Conservation (phyloP, 2,888 invertebrate species). For the Agrochola litura region DNA sequence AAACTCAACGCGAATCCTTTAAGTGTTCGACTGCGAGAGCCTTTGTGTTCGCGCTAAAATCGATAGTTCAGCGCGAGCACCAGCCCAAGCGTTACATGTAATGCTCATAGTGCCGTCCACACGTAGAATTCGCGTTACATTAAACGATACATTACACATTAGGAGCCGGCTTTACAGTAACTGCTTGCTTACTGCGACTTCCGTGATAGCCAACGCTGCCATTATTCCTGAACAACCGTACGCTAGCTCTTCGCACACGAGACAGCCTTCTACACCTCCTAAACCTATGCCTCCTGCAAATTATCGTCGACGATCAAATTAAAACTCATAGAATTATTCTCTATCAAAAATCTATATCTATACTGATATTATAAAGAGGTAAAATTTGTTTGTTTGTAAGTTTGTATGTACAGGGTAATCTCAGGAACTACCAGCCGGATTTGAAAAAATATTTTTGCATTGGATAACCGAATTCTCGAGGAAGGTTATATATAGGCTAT, state of each 20-base stretch:
- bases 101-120: not conserved
- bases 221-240: conserved; percentile 98
- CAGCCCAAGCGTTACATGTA: not conserved
- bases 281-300: conserved; percentile 94
- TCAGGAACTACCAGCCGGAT: too few relatives aligned
- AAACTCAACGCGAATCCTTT: not conserved
- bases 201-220: conserved; percentile 97
- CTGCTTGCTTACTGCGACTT: conserved; percentile 88
- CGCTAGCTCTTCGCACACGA: conserved; percentile 96
- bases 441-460: too few relatives aligned
- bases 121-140: not conserved
- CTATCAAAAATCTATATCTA: not conserved
- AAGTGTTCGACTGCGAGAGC: not conserved
- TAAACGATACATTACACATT: not conserved
- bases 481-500: too few relatives aligned
- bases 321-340: not conserved
- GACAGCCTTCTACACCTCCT: conserved; percentile 93
- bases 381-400: too few relatives aligned
- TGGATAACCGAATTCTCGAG: too few relatives aligned
- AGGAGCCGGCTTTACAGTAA: conserved; percentile 23
- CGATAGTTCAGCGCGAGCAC: not conserved
- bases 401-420: too few relatives aligned
- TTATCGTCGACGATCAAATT: conserved; percentile 22
- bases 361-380: too few relatives aligned
- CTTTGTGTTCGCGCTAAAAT: not conserved